These are phyloP conservation scores for Hipposideros larvatus DNA, from an alignment of 2,797 vertebrate species.

Conservation along the genomic window DNA sequence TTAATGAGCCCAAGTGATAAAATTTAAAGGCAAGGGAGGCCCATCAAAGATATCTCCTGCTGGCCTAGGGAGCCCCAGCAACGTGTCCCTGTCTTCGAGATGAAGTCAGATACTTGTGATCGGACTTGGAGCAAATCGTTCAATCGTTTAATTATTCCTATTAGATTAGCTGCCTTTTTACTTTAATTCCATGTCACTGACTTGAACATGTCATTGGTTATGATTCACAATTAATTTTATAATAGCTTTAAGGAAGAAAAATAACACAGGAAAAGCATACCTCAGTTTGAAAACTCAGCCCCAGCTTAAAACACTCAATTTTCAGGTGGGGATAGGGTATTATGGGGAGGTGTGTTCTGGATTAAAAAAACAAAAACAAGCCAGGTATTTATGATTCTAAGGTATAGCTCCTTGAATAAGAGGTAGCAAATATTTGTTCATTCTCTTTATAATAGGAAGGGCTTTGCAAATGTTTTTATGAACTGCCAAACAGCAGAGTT, in stretches of 20 bases:
- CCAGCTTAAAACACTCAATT: slow-evolving; percentile 32
- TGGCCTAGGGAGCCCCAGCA: neutral
- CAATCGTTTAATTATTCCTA: neutral
- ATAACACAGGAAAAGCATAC: neutral
- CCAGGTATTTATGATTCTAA: neutral
- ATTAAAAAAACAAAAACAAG: neutral
- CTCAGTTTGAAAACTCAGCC: neutral
- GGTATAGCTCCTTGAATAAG: neutral
- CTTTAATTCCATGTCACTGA: neutral
- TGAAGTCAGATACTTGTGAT: neutral
- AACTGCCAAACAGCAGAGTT: neutral
- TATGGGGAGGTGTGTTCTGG: neutral
- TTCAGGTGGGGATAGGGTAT: too few relatives aligned
- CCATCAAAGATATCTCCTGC: neutral
- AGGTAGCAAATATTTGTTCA: neutral
- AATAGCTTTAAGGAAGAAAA: slow-evolving; percentile 34
- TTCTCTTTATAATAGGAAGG: neutral
- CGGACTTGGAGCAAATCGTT: neutral
- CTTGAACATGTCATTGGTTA: neutral
- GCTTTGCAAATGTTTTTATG: neutral
- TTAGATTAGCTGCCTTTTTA: neutral
- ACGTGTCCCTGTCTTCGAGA: neutral
- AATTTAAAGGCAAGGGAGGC: neutral
- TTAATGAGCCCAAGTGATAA: neutral
- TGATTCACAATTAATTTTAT: neutral